Base-by-base conservation (phyloP, 2,888 invertebrate species). In the Deroplatys truncata region DNA sequence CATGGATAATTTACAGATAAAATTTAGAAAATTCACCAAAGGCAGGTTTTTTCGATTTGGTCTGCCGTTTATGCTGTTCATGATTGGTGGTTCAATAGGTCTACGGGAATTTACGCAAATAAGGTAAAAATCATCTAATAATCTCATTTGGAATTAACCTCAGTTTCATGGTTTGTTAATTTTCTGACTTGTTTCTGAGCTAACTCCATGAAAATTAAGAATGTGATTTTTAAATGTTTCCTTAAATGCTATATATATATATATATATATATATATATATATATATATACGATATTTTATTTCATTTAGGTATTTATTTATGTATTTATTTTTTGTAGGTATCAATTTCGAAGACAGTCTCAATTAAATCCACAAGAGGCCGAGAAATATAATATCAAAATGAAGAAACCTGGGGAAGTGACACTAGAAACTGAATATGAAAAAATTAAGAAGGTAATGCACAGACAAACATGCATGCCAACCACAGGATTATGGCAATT, bases 41-140 rank as follows among this genome's bases (percentile, higher is more conserved):
- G 25, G 20, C 88, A 94, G 93, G 92, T 93, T 93, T 87, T 91
- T 95, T 90, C 95, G 93, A 92, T 96, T 95, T 93, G 97, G 96
- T 13, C 89, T 97, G 82, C 98, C 98, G 9, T 97, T 97, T 93
- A 92, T 97, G 31, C 90, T 96, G 88, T 94, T 97, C 90, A 93
- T 97, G 29, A 93, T 97, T 89, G 97, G 97, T 84, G 97, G 97
- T 88, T 97, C 97, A 0, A 96, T 97, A 93, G 97, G 96, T 8
- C 93, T 98, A 56, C 94, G 94, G 92, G 96, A 97, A 93, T 98
- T 98, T 94, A 94, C 97, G 9, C 94, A 95, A 92, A 92, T 98
- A 91, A 96, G 96, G 97, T 72, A 72, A 25, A 13, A 72, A 16
- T 15, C 49, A 10, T 49, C 15, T 2, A 49, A 2, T 10, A 49